Evolutionary conservation across 2,797 vertebrate genomes (phyloP), one percentile per base, ranked within the genome.

Genomic region (Selene dorsalis): DNA sequence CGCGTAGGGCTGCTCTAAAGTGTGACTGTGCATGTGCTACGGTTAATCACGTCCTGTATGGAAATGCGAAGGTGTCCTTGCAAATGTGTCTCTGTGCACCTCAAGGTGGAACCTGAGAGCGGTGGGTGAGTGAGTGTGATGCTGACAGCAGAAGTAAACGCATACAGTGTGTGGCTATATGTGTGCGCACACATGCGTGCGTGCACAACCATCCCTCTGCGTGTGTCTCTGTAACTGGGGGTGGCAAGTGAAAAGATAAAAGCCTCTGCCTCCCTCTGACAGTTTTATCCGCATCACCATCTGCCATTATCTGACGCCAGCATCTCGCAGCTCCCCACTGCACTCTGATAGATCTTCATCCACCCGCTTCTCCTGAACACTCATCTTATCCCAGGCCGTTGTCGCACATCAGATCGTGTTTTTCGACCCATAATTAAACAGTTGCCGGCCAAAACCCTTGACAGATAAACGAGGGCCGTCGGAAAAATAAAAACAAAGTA

Each of bases 281-380:
- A 92, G 77, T 83, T 91, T 91, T 91, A 93, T 93, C 92, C 38
- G 61, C 86, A 87, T 84, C 77, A 75, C 87, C 86, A 88, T 92
- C 92, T 90, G 85, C 83, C 88, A 91, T 89, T 86, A 93, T 93
- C 89, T 88, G 85, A 89, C 74, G 74, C 82, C 73, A 84, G 89
- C 78, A 91, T 93, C 89, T 84, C 75, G 77, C 66, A 14, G 68
- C 80, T 89, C 75, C 81, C 74, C 58, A n/a, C 50, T 65, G 80
- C 83, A 83, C 73, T 64, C 81, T 76, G 74, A 74, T 67, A 82
- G 64, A 84, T 76, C 73, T 81, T 81, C 62, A 66, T 82, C 79
- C 83, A 53, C 55, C 77, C 45, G 8, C 53, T 69, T 71, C 80
- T 79, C 66, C 57, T 83, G 75, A 3, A 60, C 64, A 43, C 75